Conservation (phyloP, 1,140 invertebrate species). For the Mercenaria mercenaria region DNA sequence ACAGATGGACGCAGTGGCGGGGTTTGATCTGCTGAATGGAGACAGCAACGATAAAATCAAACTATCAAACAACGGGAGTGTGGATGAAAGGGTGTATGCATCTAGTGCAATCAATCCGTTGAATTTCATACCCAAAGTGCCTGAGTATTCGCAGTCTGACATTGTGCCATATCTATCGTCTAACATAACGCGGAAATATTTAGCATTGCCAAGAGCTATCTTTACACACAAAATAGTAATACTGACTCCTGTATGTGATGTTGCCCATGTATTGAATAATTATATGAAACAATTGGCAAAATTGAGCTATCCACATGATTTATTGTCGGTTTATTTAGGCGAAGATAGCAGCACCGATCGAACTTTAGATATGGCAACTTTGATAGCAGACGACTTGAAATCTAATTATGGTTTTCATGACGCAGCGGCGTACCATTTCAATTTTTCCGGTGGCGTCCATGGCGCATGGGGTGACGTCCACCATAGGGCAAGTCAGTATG, state of each 20-base stretch:
- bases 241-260: conserved; percentile 82
- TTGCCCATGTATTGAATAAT: conserved; percentile 67
- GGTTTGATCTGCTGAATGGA: conserved; percentile 21
- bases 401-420: conserved; percentile 72
- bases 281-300: conserved; percentile 75
- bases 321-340: conserved; percentile 81
- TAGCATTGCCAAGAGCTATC: conserved; percentile 59
- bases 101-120: not conserved
- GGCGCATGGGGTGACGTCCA: conserved; percentile 75
- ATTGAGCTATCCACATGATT: conserved; percentile 78
- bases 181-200: conserved; percentile 67
- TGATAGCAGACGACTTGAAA: conserved; percentile 69
- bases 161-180: conserved; percentile 68
- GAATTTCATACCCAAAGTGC: conserved; percentile 74
- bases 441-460: conserved; percentile 70
- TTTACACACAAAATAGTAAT: conserved; percentile 76
- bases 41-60: not conserved
- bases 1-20: conserved; percentile 50
- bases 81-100: not conserved
- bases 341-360: conserved; percentile 82
- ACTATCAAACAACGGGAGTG: not conserved
- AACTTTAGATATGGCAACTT: conserved; percentile 72
- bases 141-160: conserved; percentile 72
- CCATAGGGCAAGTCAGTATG: conserved; percentile 69
- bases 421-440: conserved; percentile 73